Conservation (phyloP, 2,113 vertebrate genomes). For the Psophia crepitans region DNA sequence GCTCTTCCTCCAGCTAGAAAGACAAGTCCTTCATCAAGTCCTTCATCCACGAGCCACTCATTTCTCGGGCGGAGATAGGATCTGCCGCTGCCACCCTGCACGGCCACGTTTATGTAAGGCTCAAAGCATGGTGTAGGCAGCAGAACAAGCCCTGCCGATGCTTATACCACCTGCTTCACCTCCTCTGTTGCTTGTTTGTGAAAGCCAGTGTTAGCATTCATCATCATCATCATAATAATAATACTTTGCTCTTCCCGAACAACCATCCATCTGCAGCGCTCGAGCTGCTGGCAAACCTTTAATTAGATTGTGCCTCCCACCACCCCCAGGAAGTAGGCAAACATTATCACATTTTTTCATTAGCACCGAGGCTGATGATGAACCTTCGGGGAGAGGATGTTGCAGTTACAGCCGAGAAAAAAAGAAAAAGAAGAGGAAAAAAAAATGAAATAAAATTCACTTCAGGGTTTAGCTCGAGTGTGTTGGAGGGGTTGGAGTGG, state of each 20-base stretch:
- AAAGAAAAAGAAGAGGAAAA: fast-evolving
- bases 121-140: not conserved
- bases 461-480: not conserved
- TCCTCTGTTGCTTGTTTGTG: constrained; percentile 22
- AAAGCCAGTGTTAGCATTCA: not conserved
- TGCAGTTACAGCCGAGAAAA: not conserved
- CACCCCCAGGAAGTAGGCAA: not conserved
- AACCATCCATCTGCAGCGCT: not conserved
- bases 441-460: not conserved
- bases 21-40: not conserved
- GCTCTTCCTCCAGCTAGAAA: not conserved
- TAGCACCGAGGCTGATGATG: not conserved
- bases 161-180: not conserved
- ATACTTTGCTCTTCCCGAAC: constrained; percentile 1
- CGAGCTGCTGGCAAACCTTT: constrained; percentile 15
- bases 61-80: not conserved
- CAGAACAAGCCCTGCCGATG: not conserved
- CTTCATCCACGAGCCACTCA: not conserved
- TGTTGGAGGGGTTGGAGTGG: not conserved
- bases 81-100: not conserved
- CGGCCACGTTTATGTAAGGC: not conserved
- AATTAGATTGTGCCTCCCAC: constrained; percentile 36
- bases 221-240: not conserved
- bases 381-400: not conserved
- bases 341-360: constrained; percentile 22